Evolutionary conservation across 2,888 invertebrate species (phyloP).

Genomic region (Marronus borbonicus): DNA sequence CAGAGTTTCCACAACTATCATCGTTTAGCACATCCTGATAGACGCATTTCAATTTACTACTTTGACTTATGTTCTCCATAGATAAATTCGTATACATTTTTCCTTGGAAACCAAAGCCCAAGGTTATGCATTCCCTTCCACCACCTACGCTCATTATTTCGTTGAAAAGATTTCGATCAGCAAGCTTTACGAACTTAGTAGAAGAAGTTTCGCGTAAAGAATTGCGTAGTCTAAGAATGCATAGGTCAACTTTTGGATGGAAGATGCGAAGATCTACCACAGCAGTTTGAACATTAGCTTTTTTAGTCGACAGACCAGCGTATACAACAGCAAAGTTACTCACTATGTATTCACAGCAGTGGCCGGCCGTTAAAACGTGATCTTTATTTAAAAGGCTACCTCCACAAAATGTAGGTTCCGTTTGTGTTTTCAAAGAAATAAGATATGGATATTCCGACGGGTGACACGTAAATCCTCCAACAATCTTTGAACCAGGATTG

Average conservation of each 20-base stretch:
- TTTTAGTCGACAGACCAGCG: not conserved
- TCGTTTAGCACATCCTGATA: not conserved
- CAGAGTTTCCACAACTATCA: not conserved
- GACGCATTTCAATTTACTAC: not conserved
- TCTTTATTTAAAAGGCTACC: conserved; percentile 6
- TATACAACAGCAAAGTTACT: not conserved
- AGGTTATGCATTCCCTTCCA: not conserved
- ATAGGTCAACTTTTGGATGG: not conserved
- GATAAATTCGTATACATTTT: not conserved
- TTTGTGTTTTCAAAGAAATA: not conserved
- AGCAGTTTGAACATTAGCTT: not conserved
- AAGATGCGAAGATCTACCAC: not conserved
- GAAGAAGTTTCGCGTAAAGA: not conserved
- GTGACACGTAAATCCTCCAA: not conserved
- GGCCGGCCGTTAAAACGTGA: conserved; percentile 8
- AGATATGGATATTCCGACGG: conserved; percentile 2
- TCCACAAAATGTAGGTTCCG: not conserved
- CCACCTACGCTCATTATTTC: not conserved
- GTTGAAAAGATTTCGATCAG: not conserved
- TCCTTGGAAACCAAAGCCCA: conserved; percentile 2
- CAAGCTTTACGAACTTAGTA: not conserved
- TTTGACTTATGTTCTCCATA: not conserved
- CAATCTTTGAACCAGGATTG: not conserved
- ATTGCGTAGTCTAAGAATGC: not conserved
- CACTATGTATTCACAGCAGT: not conserved